Percentiles rank a stretch among this genome's conserved stretches.
These are phyloP conservation scores for Bryconaethiops microstoma DNA, from an alignment of 2,797 vertebrate genomes.

Conservation along the genomic window DNA sequence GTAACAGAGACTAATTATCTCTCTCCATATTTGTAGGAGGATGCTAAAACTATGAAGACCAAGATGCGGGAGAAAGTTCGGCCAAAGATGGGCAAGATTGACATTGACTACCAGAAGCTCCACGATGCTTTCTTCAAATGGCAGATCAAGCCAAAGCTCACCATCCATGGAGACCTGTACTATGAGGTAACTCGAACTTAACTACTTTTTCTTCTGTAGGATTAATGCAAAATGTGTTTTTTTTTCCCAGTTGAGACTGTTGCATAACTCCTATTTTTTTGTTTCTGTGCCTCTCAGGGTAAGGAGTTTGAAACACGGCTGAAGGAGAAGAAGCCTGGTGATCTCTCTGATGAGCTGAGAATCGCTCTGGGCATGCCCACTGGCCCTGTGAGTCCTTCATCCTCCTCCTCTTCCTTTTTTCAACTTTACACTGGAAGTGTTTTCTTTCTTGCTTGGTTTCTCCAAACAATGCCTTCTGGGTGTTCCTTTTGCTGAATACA, in stretches of 20 bases:
- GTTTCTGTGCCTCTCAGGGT: conserved; percentile 71
- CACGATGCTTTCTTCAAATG: conserved; percentile 97
- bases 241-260: not conserved
- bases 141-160: conserved; percentile 95
- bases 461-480: not conserved
- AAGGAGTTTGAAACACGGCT: conserved; percentile 95
- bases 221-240: too few species aligned
- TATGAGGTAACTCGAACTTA: conserved; percentile 80
- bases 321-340: conserved; percentile 94
- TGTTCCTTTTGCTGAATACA: too few species aligned
- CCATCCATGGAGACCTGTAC: conserved; percentile 93
- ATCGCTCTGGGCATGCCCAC: conserved; percentile 93
- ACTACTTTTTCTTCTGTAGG: too few species aligned
- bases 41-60: conserved; percentile 95
- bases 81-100: conserved; percentile 96
- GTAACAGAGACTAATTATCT: not conserved
- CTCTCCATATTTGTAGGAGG: conserved; percentile 76
- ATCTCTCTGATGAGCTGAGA: conserved; percentile 90
- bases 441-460: not conserved
- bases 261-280: not conserved
- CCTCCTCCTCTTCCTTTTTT: not conserved
- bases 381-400: conserved; percentile 79
- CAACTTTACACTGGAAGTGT: not conserved
- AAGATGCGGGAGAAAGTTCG: conserved; percentile 96
- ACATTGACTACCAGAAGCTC: conserved; percentile 96